Base-by-base conservation (phyloP, 2,113 vertebrate species). In the Takifugu bimaculatus region DNA sequence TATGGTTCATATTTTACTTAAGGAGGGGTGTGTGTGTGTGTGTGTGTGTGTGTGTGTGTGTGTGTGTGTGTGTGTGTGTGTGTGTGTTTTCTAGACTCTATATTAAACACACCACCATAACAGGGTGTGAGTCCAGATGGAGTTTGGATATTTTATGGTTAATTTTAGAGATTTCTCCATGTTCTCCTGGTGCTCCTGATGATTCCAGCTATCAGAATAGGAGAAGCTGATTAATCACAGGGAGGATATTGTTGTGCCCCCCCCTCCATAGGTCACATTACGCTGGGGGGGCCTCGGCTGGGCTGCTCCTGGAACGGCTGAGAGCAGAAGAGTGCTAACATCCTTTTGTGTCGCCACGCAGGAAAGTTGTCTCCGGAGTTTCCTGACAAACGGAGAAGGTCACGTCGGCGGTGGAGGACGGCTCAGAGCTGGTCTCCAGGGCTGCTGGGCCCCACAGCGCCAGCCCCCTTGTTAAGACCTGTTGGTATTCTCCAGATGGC, bases 211-310 rank as follows among this genome's bases (percentile, higher is more conserved):
- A 99, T 98, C 97, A 96, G 92, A 90, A 93, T 94, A 96, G 95
- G 94, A 96, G 98, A 98, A 95, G 93, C 94, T 98, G 97, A 99
- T 99, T 97, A 99, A 99, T 98, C 98, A 97, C 96, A 95, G 93
- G 92, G 95, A 97, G 94, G 95, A 98, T 97, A 98, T 95, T 98
- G 96, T 98, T 98, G 96, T 99, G 95, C 95, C 97, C 13, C 42
- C 42, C 42, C 42, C 42, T 43, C 42, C 42, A 6, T 6, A 1
- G 6, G 6, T 13, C 42, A 43, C 42, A 6, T 13, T 13, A 43
- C 1, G 6, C 42, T 13, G 13, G 6, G 6, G 42, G 13, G 42
- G 42, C 6, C 6, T 6, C 13, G 42, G 42, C 6, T 6, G 42
- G 13, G 42, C 6, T 43, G 42, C 6, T 9, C 42, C 6, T 9